Percentiles rank a stretch among this genome's conserved stretches.
Evolutionary conservation across 1,140 invertebrate species (phyloP).

Genomic region (Notospermus geniculatus): DNA sequence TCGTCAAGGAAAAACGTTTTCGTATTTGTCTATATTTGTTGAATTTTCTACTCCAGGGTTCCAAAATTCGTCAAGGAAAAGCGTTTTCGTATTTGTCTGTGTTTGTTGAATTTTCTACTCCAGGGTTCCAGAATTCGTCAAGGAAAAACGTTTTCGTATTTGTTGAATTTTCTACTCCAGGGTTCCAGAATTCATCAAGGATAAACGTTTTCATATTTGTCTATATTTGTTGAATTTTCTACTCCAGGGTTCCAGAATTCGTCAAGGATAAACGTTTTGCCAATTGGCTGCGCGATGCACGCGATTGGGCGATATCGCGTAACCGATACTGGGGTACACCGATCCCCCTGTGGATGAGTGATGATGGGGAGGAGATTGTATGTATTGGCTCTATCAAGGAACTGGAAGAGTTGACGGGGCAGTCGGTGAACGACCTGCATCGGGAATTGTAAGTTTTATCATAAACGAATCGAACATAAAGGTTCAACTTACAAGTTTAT

Average conservation of each 20-base stretch:
- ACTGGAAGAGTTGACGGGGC: conserved; percentile 77
- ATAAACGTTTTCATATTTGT: too few relatives aligned
- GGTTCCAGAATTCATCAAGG: too few relatives aligned
- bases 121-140: too few relatives aligned
- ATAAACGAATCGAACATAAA: too few relatives aligned
- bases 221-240: too few relatives aligned
- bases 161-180: too few relatives aligned
- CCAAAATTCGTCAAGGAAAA: conserved; percentile 98
- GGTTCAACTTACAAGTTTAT: too few relatives aligned
- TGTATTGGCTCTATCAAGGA: conserved; percentile 94
- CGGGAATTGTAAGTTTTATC: conserved; percentile 74
- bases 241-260: conserved; percentile 83
- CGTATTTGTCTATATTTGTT: too few relatives aligned
- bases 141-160: too few relatives aligned
- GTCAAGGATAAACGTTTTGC: conserved; percentile 98
- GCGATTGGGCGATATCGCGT: conserved; percentile 96
- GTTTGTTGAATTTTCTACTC: too few relatives aligned
- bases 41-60: conserved; percentile 65
- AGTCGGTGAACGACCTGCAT: conserved; percentile 85
- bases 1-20: too few relatives aligned
- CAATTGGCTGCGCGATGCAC: conserved; percentile 95
- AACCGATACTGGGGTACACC: conserved; percentile 99
- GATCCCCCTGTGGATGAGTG: conserved; percentile 97
- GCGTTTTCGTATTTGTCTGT: too few relatives aligned
- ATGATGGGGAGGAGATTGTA: conserved; percentile 89